phyloP scores from a whole-genome alignment of 2,113 vertebrate species.

The Cephalopholis sonnerati region DNA sequence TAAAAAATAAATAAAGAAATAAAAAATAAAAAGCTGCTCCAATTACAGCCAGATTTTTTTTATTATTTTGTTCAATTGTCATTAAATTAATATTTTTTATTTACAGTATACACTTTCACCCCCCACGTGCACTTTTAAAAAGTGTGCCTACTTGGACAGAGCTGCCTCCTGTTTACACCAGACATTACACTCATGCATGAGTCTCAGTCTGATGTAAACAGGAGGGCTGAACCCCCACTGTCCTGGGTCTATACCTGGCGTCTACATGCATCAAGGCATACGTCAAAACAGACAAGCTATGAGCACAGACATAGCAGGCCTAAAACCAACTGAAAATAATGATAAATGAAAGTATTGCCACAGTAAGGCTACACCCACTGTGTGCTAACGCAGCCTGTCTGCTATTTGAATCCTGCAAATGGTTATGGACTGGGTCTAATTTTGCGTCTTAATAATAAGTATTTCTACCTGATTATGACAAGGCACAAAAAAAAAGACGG shows the following conservation, averaged over 20 bases:
- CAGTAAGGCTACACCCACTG: slow-evolving; percentile 44
- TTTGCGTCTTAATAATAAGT: slow-evolving; percentile 63
- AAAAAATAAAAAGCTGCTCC: background rate
- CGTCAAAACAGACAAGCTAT: slow-evolving; percentile 69
- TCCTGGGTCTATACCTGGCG: slow-evolving; percentile 59
- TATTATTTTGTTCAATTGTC: background rate
- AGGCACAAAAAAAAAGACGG: slow-evolving; percentile 73
- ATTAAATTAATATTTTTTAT: background rate
- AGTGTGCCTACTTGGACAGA: slow-evolving; percentile 33
- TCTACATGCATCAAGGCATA: slow-evolving; percentile 53
- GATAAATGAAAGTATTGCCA: slow-evolving; percentile 49
- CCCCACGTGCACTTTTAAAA: slow-evolving; percentile 14
- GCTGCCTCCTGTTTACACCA: background rate
- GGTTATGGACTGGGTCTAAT: slow-evolving; percentile 33
- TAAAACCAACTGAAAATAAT: slow-evolving; percentile 50
- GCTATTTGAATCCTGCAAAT: slow-evolving; percentile 31
- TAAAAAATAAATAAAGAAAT: background rate
- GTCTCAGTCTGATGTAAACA: slow-evolving; percentile 52
- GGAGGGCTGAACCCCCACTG: slow-evolving; percentile 55
- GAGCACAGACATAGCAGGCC: slow-evolving; percentile 51
- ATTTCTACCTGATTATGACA: slow-evolving; percentile 76
- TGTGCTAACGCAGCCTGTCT: slow-evolving; percentile 38
- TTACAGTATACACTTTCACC: background rate
- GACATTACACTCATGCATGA: slow-evolving; percentile 1
- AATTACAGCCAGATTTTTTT: background rate